Base-by-base conservation (phyloP, 2,888 invertebrate genomes). In the Macrosoma leucophasiata region DNA sequence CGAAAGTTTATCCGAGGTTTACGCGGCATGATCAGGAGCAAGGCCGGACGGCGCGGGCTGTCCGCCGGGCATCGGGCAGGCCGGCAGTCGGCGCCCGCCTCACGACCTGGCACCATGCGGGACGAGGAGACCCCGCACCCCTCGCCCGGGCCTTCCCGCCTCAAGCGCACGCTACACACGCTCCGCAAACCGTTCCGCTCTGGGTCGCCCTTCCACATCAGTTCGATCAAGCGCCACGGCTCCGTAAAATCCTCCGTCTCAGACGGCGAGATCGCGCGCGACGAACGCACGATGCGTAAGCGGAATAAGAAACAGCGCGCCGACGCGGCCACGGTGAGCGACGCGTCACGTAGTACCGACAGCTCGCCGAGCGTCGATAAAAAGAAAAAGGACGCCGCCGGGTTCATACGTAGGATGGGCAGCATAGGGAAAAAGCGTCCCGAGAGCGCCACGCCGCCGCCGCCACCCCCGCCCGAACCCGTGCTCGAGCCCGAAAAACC, bases 131-230 rank as follows among this genome's bases (percentile, higher is more conserved):
- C 61, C 32, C 55, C 57, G 51, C 45, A 59, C 52, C 50, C 54
- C 47, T 30, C 53, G 43, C 55, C 55, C 40, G 57, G 56, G 46
- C 67, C 75, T 44, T 79, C 82, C 52, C 81, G 81, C 47, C 71
- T 85, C 48, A 78, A 76, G 46, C 81, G 78, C 53, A 81, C 81
- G 55, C 71, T 85, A 52, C 74, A 73, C 62, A 62, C 84, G 66
- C 70, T 85, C 36, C 75, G 84, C 52, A 68, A 81, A 48, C 81
- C 84, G 62, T 84, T 85, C 70, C 81, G 82, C 56, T 69, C 74
- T 67, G 73, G 71, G 53, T 79, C 84, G 73, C 78, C 81, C 74
- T 84, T 84, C 77, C 81, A 84, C 70, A 69, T 84, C 63, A 77
- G 73, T 50, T 62, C 81, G 63, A 62, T 73, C 66, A 75, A 73